Evolutionary conservation across 1,140 invertebrate species (phyloP).

Genomic region (Drosophila busckii): DNA sequence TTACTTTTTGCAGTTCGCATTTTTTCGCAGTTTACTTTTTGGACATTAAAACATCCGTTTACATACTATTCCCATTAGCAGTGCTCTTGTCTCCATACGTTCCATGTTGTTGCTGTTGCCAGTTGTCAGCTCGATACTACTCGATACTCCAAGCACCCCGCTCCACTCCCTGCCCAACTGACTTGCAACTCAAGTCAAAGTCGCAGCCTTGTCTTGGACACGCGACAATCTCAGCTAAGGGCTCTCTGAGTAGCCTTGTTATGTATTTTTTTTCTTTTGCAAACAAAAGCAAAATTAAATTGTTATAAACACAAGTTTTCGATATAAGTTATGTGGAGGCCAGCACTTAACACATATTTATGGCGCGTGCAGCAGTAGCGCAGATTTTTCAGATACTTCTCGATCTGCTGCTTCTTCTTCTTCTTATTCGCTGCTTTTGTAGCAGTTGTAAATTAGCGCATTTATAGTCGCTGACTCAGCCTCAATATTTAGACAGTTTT

Average conservation of each 20-base stretch:
- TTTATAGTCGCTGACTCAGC: constrained; percentile 49
- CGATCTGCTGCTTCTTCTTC: background rate
- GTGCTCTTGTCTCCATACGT: constrained; percentile 58
- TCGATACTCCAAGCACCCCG: no score
- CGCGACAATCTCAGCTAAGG: constrained; percentile 77
- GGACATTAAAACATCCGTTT: constrained; percentile 78
- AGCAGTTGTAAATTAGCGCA: constrained; percentile 52
- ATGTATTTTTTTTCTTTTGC: constrained; percentile 4
- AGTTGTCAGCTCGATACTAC: constrained; percentile 33
- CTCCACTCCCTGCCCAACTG: no score
- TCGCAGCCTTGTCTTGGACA: constrained; percentile 62
- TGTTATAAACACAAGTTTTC: constrained; percentile 75
- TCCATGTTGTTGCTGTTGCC: constrained; percentile 28
- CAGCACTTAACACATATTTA: constrained; percentile 74
- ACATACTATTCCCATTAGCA: constrained; percentile 77
- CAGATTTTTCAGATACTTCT: constrained; percentile 66
- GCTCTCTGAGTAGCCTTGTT: no score
- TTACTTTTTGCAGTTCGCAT: constrained; percentile 48
- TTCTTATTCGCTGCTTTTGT: background rate
- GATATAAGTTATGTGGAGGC: constrained; percentile 55
- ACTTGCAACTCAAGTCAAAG: no score
- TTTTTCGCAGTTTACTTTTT: constrained; percentile 77
- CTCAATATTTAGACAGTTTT: no score
- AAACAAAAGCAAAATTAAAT: constrained; percentile 77
- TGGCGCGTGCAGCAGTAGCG: constrained; percentile 72